phyloP scores from a whole-genome alignment of 2,797 vertebrate genomes.

The Sebastes matsubarae region DNA sequence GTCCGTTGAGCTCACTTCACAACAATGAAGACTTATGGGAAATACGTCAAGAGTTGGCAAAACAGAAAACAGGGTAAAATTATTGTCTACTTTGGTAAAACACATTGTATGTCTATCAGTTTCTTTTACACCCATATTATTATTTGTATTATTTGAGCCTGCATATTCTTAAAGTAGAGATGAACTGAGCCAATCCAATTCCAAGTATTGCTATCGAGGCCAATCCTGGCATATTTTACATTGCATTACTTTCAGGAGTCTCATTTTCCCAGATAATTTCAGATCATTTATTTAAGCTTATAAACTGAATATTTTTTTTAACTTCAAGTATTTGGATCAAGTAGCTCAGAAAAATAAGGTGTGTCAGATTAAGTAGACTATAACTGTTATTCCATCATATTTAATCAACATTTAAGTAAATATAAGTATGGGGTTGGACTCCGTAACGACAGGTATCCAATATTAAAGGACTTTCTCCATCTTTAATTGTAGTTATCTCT shows the following conservation, averaged over 20 bases:
- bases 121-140: neutral
- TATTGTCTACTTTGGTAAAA: no score
- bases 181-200: neutral
- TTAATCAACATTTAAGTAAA: neutral
- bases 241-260: neutral
- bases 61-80: no score
- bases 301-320: neutral
- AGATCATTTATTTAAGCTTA: neutral
- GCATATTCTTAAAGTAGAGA: neutral
- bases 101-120: no score
- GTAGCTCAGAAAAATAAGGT: neutral
- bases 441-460: neutral
- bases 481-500: neutral
- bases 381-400: neutral
- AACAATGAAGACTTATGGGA: fast-evolving
- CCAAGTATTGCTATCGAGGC: neutral
- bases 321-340: neutral
- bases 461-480: neutral
- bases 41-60: no score
- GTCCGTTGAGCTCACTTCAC: no score
- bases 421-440: neutral
- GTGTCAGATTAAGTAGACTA: neutral
- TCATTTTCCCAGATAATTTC: neutral
- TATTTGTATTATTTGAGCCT: neutral
- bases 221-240: neutral